These are phyloP conservation scores for Pelvicachromis taeniatus DNA, from an alignment of 2,113 vertebrate species.

Conservation along the genomic window DNA sequence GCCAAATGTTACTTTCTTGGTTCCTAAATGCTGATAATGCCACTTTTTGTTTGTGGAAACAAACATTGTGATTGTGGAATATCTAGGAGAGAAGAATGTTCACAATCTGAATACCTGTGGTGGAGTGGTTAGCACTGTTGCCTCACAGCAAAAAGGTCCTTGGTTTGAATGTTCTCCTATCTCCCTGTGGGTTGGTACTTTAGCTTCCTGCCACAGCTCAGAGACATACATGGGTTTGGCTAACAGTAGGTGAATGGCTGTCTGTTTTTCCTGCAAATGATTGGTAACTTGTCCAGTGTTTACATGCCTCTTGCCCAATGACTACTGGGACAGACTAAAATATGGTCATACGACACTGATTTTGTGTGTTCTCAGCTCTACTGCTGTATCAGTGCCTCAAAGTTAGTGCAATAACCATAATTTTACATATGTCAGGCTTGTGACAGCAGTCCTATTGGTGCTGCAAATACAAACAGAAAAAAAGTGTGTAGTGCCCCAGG, in stretches of 20 bases:
- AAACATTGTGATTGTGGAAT: background rate
- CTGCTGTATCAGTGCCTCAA: background rate
- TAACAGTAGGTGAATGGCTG: background rate
- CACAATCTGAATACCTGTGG: background rate
- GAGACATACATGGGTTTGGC: background rate
- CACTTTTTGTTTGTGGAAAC: background rate
- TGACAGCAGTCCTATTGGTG: background rate
- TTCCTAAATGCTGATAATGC: background rate
- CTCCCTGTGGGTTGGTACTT: background rate
- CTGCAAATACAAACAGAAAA: background rate
- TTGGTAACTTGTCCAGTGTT: background rate
- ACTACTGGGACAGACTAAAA: background rate
- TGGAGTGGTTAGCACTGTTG: background rate
- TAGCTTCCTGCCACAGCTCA: background rate
- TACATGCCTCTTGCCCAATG: background rate
- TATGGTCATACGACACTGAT: background rate
- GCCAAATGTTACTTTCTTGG: background rate
- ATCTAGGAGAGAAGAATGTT: background rate
- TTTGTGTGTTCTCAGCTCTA: background rate
- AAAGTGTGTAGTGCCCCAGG: background rate
- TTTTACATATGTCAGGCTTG: background rate
- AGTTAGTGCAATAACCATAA: background rate
- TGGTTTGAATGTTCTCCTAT: background rate
- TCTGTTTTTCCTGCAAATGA: background rate
- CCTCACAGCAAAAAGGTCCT: background rate